These are phyloP conservation scores for Drosophila grimshawi DNA, from an alignment of 1,140 invertebrate genomes.

Conservation along the genomic window DNA sequence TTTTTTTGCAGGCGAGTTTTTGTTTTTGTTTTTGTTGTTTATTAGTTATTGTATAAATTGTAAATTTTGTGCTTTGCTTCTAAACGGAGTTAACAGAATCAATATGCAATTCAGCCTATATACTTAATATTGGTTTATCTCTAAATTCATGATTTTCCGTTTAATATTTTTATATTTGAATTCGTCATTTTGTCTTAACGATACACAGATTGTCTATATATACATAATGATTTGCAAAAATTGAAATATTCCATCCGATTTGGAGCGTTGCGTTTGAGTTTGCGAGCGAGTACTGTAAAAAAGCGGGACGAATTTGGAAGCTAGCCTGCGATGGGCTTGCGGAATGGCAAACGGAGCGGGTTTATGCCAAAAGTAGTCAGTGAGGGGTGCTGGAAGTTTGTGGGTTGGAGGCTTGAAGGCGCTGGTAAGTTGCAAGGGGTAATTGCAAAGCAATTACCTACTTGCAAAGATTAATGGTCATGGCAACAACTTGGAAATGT, in stretches of 20 bases:
- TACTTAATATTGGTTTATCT: too few relatives aligned
- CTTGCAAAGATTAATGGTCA: constrained; percentile 80
- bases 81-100: too few relatives aligned
- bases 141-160: too few relatives aligned
- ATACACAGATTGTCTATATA: too few relatives aligned
- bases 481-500: constrained; percentile 70
- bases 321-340: constrained; percentile 27
- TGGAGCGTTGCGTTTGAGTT: background rate
- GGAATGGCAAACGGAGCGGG: constrained; percentile 19
- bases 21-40: background rate
- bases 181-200: too few relatives aligned
- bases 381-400: background rate
- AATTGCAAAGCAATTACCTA: constrained; percentile 82
- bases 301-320: constrained; percentile 44
- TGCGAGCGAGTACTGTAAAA: constrained; percentile 7
- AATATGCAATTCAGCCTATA: too few relatives aligned
- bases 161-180: too few relatives aligned
- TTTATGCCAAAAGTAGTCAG: constrained; percentile 12
- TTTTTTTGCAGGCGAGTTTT: background rate
- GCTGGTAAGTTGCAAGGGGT: constrained; percentile 58
- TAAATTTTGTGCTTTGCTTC: too few relatives aligned
- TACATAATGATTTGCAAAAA: too few relatives aligned
- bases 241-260: background rate
- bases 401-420: constrained; percentile 1
- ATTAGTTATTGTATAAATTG: too few relatives aligned